phyloP scores from a whole-genome alignment of 2,797 vertebrate genomes.

The Morus bassanus region DNA sequence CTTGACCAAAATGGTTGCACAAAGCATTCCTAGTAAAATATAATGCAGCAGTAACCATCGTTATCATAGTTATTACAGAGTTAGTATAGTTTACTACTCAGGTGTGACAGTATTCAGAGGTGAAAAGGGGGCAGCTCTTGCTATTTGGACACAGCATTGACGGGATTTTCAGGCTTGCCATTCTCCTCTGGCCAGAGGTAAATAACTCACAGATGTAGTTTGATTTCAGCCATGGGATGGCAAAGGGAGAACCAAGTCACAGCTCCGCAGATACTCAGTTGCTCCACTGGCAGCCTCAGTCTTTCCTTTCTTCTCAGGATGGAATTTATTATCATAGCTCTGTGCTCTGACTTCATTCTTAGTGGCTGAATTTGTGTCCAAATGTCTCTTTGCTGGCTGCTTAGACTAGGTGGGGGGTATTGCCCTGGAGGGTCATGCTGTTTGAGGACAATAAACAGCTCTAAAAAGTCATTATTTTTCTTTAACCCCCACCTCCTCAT shows the following conservation, averaged over 20 bases:
- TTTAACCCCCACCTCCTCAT: constrained; percentile 50
- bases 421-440: constrained; percentile 41
- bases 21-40: neutral
- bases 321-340: constrained; percentile 64
- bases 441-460: constrained; percentile 56
- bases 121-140: neutral
- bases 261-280: constrained; percentile 36
- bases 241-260: constrained; percentile 61
- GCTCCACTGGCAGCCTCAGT: constrained; percentile 9
- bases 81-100: neutral
- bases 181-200: neutral
- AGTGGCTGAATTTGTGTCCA: constrained; percentile 37
- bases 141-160: neutral
- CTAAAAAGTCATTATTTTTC: constrained; percentile 54
- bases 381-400: constrained; percentile 52
- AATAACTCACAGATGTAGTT: constrained; percentile 22
- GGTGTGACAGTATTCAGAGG: neutral
- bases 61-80: neutral
- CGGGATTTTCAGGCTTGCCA: neutral
- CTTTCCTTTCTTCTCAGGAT: constrained; percentile 16
- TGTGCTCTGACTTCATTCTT: constrained; percentile 67
- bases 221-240: constrained; percentile 34
- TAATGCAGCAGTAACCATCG: neutral
- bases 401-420: constrained; percentile 21
- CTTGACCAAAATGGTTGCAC: neutral